phyloP scores from a whole-genome alignment of 2,797 vertebrate genomes.

The Lutjanus argentimaculatus region DNA sequence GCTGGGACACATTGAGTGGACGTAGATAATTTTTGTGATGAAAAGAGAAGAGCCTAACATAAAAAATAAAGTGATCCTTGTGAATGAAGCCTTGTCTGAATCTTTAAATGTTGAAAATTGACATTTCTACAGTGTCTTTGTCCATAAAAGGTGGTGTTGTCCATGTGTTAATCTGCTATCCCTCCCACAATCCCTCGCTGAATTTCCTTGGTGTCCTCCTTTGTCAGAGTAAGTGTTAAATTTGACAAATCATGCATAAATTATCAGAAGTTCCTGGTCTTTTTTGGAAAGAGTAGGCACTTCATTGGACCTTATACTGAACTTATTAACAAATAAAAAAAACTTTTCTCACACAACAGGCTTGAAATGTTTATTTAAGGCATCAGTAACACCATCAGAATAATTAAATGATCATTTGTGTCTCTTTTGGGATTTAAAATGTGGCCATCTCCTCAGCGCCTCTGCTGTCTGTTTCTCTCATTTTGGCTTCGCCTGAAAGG shows the following conservation, averaged over 20 bases:
- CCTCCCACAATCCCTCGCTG: neutral
- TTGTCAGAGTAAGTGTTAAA: constrained; percentile 19
- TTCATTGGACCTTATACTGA: constrained; percentile 35
- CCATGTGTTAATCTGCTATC: constrained; percentile 21
- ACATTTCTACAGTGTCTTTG: constrained; percentile 5
- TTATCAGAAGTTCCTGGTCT: constrained; percentile 22
- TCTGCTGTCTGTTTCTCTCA: neutral
- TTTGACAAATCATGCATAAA: neutral
- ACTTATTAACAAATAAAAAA: constrained; percentile 52
- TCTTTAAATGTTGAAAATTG: constrained; percentile 39
- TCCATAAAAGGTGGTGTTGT: constrained; percentile 14
- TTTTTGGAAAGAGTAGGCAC: neutral
- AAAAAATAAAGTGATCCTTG: constrained; percentile 78
- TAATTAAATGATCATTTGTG: neutral
- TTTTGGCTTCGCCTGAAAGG: neutral
- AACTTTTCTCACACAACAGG: neutral
- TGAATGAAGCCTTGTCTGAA: constrained; percentile 68
- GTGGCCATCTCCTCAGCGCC: neutral
- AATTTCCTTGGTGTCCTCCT: constrained; percentile 22
- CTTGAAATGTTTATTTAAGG: constrained; percentile 50
- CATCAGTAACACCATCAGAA: neutral
- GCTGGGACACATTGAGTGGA: constrained; percentile 55
- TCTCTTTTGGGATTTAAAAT: neutral
- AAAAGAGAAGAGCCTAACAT: constrained; percentile 66
- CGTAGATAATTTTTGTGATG: constrained; percentile 67